phyloP scores from a whole-genome alignment of 2,888 invertebrate species.

The Stenodera caucasica region DNA sequence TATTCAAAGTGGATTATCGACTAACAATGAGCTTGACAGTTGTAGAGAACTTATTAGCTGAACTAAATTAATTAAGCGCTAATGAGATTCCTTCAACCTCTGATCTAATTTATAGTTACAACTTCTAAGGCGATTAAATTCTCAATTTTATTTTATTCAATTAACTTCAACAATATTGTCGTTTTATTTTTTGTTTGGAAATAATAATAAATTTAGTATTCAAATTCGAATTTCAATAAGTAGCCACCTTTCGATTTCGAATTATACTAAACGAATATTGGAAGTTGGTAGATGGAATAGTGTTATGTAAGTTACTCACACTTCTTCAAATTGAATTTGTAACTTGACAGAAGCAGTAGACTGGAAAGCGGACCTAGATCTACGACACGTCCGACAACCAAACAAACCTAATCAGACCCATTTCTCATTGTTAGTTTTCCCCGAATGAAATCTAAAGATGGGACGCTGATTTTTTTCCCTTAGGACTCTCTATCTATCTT shows the following conservation, averaged over 20 bases:
- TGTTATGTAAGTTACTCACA: conserved; percentile 42
- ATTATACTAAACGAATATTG: not conserved
- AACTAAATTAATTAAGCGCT: conserved; percentile 6
- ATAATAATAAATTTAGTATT: too few species aligned
- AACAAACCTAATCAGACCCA: conserved; percentile 43
- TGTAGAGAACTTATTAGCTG: conserved; percentile 6
- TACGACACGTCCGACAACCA: conserved; percentile 41
- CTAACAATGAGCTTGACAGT: conserved; percentile 3
- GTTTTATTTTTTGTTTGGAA: not conserved
- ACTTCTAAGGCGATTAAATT: not conserved
- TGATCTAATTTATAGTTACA: conserved; percentile 5
- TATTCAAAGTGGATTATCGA: conserved; percentile 1
- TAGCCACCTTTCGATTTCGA: not conserved
- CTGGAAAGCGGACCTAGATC: conserved; percentile 41
- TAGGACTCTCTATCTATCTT: not conserved
- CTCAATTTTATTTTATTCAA: not conserved
- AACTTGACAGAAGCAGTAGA: conserved; percentile 42
- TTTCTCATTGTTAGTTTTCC: conserved; percentile 39
- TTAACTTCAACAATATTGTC: not conserved
- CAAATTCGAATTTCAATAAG: too few species aligned
- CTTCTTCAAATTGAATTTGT: conserved; percentile 45
- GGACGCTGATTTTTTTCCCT: conserved; percentile 30
- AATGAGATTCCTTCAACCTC: conserved; percentile 6
- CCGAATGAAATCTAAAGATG: conserved; percentile 32
- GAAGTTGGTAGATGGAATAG: conserved; percentile 26